Conservation (phyloP, 2,888 invertebrate genomes). For the Laspeyria flexula region DNA sequence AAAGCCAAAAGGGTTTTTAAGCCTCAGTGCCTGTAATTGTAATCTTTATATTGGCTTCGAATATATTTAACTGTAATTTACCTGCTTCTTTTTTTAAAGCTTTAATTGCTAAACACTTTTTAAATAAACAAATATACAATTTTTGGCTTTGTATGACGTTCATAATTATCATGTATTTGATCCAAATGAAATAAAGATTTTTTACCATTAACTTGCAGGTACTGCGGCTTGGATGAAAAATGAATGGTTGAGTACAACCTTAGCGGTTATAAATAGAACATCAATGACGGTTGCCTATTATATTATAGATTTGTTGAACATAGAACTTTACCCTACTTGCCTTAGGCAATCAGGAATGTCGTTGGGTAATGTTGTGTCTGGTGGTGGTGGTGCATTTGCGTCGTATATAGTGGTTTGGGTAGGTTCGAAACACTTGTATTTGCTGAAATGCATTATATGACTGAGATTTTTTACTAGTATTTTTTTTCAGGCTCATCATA, state of each 20-base stretch:
- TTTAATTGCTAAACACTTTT: no score
- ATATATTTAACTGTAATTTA: no score
- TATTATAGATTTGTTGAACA: slow-evolving; percentile 85
- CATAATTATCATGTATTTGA: no score
- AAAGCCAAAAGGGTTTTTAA: no score
- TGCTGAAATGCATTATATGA: no score
- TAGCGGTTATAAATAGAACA: slow-evolving; percentile 81
- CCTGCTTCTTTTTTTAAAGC: no score
- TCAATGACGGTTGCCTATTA: slow-evolving; percentile 85
- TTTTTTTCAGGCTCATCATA: slow-evolving; percentile 58
- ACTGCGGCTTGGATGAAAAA: slow-evolving; percentile 43
- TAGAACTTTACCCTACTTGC: slow-evolving; percentile 89
- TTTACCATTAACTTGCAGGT: slow-evolving; percentile 25
- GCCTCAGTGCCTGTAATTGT: no score
- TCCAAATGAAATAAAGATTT: no score
- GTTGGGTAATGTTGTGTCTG: slow-evolving; percentile 84
- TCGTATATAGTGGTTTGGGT: slow-evolving; percentile 87
- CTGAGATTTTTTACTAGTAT: neutral
- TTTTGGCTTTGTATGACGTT: no score
- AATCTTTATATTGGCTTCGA: no score
- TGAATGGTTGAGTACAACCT: slow-evolving; percentile 61
- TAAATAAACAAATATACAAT: no score
- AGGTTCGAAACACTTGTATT: no score
- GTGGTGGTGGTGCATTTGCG: slow-evolving; percentile 82
- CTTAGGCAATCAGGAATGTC: slow-evolving; percentile 88